Percentiles rank a stretch among this genome's conserved stretches.
These are phyloP conservation scores for Rallus limicola DNA, from an alignment of 2,113 vertebrate species.

Conservation along the genomic window DNA sequence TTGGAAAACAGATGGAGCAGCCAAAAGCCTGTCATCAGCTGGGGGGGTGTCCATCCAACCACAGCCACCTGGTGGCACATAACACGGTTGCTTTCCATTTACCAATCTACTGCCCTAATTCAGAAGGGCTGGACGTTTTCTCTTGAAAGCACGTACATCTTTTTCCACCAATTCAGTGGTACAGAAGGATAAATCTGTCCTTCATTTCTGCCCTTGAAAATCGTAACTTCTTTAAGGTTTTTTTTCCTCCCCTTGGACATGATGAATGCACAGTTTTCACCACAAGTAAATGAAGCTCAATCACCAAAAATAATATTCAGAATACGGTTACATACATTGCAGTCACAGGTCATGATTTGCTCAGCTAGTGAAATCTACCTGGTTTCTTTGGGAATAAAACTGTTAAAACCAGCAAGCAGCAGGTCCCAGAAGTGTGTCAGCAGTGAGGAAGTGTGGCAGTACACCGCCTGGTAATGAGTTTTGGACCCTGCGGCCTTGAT, in stretches of 20 bases:
- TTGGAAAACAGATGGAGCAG: not conserved
- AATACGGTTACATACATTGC: not conserved
- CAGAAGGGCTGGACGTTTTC: accelerated
- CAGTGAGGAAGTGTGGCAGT: not conserved
- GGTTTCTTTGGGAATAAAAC: not conserved
- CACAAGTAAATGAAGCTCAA: not conserved
- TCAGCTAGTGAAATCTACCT: not conserved
- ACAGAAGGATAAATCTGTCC: not conserved
- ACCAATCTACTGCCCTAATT: not conserved
- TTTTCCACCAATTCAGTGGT: not conserved
- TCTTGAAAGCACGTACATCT: not conserved
- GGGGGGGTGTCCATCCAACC: not conserved
- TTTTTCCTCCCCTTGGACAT: not conserved
- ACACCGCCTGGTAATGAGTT: not conserved
- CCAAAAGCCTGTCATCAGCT: not conserved
- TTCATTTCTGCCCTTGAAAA: not conserved
- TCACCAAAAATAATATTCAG: not conserved
- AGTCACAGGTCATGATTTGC: not conserved
- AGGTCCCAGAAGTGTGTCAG: not conserved
- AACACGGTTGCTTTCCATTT: not conserved
- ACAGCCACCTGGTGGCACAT: not conserved
- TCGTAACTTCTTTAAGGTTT: not conserved
- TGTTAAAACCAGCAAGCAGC: not conserved
- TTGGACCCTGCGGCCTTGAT: not conserved
- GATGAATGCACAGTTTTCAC: not conserved